phyloP scores from a whole-genome alignment of 2,113 vertebrate genomes.

The Perca schrenkii region DNA sequence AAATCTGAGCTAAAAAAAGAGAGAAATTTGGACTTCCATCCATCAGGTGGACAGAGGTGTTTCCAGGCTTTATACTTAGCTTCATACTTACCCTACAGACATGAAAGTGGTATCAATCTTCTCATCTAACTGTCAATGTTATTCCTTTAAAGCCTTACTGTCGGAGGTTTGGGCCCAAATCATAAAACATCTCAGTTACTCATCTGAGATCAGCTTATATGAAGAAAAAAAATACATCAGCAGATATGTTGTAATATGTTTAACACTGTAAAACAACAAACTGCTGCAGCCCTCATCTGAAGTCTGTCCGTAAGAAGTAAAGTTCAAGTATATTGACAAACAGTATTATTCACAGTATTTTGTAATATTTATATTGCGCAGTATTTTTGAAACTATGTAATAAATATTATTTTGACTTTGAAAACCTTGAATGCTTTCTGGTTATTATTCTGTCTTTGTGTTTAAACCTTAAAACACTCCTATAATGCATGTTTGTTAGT shows the following conservation, averaged over 20 bases:
- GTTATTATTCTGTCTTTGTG: not conserved
- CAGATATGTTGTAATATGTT: not conserved
- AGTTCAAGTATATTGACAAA: slow-evolving; percentile 38
- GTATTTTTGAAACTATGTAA: slow-evolving; percentile 69
- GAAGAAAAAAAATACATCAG: not conserved
- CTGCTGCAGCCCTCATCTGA: not conserved
- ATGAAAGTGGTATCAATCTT: not conserved
- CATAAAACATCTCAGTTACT: not conserved
- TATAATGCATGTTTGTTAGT: not conserved
- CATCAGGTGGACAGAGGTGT: not conserved
- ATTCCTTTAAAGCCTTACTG: not conserved
- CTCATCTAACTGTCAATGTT: not conserved
- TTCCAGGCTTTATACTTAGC: no score
- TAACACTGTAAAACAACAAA: not conserved
- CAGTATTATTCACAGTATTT: slow-evolving; percentile 62
- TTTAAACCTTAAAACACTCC: no score
- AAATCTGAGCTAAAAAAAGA: not conserved
- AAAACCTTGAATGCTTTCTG: not conserved
- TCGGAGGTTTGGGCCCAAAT: not conserved
- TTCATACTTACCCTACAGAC: no score
- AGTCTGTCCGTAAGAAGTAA: slow-evolving; percentile 50
- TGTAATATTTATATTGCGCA: slow-evolving; percentile 80
- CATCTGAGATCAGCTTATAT: slow-evolving; percentile 4
- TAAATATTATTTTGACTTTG: slow-evolving; percentile 72
- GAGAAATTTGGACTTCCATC: not conserved